phyloP scores from a whole-genome alignment of 2,113 vertebrate genomes.

The Acrocephalus kingi region DNA sequence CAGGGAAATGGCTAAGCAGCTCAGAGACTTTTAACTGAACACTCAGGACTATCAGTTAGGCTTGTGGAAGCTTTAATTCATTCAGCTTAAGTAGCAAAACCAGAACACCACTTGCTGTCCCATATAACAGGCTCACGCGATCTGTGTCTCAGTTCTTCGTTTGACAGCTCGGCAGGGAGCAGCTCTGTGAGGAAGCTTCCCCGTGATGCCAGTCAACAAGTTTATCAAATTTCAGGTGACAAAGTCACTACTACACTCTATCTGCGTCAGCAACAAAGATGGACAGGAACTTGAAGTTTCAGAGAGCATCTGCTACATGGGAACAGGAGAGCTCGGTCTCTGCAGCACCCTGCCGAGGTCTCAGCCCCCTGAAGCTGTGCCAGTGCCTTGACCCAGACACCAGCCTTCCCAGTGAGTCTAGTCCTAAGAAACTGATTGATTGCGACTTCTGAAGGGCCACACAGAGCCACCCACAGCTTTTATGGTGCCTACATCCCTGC shows the following conservation, averaged over 20 bases:
- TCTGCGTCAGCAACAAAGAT: constrained; percentile 14
- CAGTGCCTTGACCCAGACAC: background rate
- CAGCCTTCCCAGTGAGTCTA: background rate
- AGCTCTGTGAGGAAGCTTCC: background rate
- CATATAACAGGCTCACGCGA: background rate
- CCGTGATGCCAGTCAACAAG: background rate
- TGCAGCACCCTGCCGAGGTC: background rate
- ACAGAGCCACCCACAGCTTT: background rate
- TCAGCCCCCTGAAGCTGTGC: background rate
- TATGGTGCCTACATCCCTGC: background rate
- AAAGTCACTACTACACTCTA: constrained; percentile 1
- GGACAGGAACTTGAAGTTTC: background rate
- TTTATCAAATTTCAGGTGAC: constrained; percentile 27
- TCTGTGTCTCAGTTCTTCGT: background rate
- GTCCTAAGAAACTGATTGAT: background rate
- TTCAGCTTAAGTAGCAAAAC: background rate
- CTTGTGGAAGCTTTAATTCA: background rate
- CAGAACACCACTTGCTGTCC: background rate
- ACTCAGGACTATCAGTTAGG: background rate
- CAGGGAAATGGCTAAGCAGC: constrained; percentile 55
- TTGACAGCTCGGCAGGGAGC: background rate
- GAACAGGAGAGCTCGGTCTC: background rate
- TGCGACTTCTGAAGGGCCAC: background rate
- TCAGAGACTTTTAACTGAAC: background rate
- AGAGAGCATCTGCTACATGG: background rate